Evolutionary conservation across 2,797 vertebrate species (phyloP).

Genomic region (Malurus splendens): DNA sequence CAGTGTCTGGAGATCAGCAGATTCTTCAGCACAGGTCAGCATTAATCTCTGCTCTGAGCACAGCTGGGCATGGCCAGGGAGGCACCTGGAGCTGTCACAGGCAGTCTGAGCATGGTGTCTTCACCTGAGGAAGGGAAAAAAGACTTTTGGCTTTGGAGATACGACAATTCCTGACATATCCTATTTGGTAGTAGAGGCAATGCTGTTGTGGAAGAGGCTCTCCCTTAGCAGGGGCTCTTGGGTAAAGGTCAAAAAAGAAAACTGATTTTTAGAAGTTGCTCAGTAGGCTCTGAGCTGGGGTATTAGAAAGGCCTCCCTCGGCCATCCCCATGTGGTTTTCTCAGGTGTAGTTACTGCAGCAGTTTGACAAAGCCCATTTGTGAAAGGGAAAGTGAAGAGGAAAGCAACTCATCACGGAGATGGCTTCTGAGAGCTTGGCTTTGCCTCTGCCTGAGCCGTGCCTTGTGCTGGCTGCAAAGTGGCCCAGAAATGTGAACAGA

Average conservation of each 20-base stretch:
- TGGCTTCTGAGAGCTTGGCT: background rate
- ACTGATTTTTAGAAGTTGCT: background rate
- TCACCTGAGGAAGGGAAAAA: background rate
- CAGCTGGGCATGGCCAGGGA: background rate
- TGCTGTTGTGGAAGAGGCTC: background rate
- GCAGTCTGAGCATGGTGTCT: fast-evolving
- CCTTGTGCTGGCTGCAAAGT: background rate
- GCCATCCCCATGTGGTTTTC: background rate
- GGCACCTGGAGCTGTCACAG: background rate
- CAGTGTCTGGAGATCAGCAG: no score
- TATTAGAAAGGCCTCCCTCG: background rate
- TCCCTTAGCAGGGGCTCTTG: background rate
- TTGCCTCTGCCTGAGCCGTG: background rate
- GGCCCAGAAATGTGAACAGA: background rate
- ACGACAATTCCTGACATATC: background rate
- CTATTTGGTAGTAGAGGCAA: background rate
- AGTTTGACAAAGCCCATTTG: background rate
- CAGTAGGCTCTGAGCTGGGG: no score
- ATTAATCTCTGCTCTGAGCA: background rate
- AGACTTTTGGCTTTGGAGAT: background rate
- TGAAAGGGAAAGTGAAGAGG: background rate
- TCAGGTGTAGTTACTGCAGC: background rate
- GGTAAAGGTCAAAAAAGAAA: background rate
- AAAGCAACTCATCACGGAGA: background rate
- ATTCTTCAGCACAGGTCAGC: background rate